Base-by-base conservation (phyloP, 1,140 invertebrate species). In the Trachelipus rathkii region DNA sequence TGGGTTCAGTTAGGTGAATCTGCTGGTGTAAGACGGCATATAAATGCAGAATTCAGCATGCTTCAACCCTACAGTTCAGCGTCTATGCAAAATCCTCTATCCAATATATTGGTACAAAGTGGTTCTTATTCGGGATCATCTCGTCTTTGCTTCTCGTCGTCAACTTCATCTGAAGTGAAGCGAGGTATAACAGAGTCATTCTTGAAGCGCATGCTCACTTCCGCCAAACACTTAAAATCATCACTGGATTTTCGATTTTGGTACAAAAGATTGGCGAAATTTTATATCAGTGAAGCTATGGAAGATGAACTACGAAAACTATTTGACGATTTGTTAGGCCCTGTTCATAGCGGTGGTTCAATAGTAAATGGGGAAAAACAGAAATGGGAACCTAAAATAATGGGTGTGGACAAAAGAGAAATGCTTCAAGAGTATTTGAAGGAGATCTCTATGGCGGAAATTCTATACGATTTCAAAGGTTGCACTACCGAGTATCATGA, bases 401-500 rank as follows among this genome's bases (percentile, higher is more conserved):
- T 60, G 50, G 91, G 90, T 75, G 86, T 92, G 71, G 89, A 90
- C 69, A 95, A 95, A 82, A 89, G 91, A 81, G 88, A 90, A 60
- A 86, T 96, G 4, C 85, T 96, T 75, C 88, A 90, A 82, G 93
- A 94, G 82, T 89, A 94, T 79, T 86, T 97, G 69, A 86, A 88
- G 0, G 86, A 81, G 60, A 78, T 81, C 9, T 70, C 79, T 11
- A 53, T 93, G 6, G 86, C 96, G 0, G 92, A 92, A 87, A 89
- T n/a, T 92, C 95, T 84, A 85, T 94, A 13, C 89, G 90, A 72
- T 91, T 93, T 89, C 95, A 96, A 87, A 88, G 95, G 82, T 86
- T 97, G 23, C 95, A 93, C 84, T 89, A n/a, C 92, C 0, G 95
- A 96, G 85, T 96, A 95, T 83, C 88, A 89, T 43, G 94, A 96